Percentiles rank a stretch among this genome's conserved stretches.
Conservation (phyloP, 2,888 invertebrate genomes). For the Xestia rhomboidea region DNA sequence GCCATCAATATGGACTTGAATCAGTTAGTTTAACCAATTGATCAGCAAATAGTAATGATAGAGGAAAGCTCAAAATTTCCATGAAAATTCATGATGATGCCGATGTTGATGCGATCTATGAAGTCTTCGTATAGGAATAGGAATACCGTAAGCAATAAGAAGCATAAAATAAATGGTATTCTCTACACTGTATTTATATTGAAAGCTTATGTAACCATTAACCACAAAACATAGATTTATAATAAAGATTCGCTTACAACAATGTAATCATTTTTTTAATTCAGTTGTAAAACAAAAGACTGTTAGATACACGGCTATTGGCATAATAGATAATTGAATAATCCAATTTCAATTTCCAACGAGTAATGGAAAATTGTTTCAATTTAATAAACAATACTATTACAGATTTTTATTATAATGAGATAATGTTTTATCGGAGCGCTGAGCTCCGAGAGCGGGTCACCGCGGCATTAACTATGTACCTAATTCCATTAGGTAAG, state of each 20-base stretch:
- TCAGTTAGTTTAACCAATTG: not conserved
- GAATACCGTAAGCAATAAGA: slow-evolving; percentile 9
- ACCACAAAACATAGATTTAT: slow-evolving; percentile 59
- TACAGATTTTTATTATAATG: slow-evolving; percentile 68
- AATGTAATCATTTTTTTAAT: slow-evolving; percentile 65
- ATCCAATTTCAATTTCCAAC: slow-evolving; percentile 72
- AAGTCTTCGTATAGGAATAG: not conserved
- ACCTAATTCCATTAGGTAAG: slow-evolving; percentile 78
- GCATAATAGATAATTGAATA: slow-evolving; percentile 72
- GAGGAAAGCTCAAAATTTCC: not conserved
- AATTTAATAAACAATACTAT: slow-evolving; percentile 74
- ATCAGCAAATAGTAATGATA: not conserved
- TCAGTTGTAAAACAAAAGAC: slow-evolving; percentile 62
- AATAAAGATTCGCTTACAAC: slow-evolving; percentile 59
- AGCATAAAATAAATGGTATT: slow-evolving; percentile 39
- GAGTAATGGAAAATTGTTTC: slow-evolving; percentile 70
- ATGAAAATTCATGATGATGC: not conserved
- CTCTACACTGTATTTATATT: slow-evolving; percentile 35
- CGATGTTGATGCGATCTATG: not conserved
- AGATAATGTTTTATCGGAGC: slow-evolving; percentile 66
- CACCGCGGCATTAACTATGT: slow-evolving; percentile 69
- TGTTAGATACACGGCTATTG: slow-evolving; percentile 60
- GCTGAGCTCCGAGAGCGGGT: slow-evolving; percentile 55
- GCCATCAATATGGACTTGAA: not conserved
- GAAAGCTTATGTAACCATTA: slow-evolving; percentile 54